Conservation (phyloP, 2,888 invertebrate genomes). For the Alloscopus bannaensis region DNA sequence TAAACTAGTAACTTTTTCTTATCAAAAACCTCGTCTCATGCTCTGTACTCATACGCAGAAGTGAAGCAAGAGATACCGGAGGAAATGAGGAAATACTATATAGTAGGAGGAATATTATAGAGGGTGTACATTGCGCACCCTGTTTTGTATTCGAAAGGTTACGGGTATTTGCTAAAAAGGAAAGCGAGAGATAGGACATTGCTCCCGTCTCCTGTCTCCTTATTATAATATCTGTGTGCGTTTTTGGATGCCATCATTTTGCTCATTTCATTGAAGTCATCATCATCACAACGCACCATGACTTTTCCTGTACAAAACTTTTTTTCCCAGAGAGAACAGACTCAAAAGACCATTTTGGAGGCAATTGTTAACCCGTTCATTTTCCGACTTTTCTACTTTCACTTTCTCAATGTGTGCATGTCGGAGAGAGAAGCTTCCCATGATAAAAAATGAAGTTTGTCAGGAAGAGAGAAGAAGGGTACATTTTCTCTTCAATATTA, state of each 20-base stretch:
- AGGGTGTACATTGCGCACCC: not conserved
- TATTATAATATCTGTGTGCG: not conserved
- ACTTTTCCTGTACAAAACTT: not conserved
- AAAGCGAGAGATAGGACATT: constrained; percentile 7
- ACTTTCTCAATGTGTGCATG: not conserved
- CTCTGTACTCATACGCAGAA: not conserved
- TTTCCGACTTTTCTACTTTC: not conserved
- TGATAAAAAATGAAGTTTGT: not conserved
- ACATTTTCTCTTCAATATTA: not conserved
- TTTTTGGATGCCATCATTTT: constrained; percentile 8
- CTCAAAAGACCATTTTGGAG: too few species aligned
- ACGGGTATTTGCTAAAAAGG: not conserved
- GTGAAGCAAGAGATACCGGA: not conserved
- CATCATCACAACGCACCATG: too few species aligned
- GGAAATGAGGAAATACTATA: not conserved
- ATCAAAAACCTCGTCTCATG: not conserved
- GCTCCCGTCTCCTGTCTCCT: constrained; percentile 23
- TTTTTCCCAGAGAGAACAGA: not conserved
- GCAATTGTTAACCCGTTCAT: too few species aligned
- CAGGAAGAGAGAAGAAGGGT: not conserved
- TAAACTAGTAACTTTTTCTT: not conserved
- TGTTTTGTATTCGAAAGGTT: not conserved
- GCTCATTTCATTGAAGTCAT: not conserved
- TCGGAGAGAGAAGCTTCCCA: not conserved
- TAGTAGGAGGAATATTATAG: not conserved